A percentile compares a stretch with the other conserved stretches of the same genome.
These are phyloP conservation scores for Nasonia oneida DNA, from an alignment of 2,888 invertebrate genomes.

Conservation along the genomic window DNA sequence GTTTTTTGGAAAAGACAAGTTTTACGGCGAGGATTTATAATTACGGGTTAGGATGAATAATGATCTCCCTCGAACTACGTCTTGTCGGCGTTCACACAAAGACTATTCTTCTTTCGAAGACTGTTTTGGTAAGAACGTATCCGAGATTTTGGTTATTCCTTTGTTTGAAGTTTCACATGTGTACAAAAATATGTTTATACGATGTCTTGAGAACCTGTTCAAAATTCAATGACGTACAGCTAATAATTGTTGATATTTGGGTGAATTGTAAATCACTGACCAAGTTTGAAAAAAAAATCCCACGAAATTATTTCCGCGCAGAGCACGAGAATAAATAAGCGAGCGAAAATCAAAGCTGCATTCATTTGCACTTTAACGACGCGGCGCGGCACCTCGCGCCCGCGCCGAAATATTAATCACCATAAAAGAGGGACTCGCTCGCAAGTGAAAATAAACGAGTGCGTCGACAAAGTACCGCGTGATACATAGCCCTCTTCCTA, in stretches of 20 bases:
- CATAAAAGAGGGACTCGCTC: background rate
- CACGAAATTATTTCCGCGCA: background rate
- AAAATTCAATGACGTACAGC: background rate
- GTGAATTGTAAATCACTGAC: background rate
- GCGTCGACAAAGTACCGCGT: constrained; percentile 6
- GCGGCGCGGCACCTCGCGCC: no score
- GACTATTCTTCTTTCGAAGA: no score
- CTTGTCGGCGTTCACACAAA: no score
- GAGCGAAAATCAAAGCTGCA: background rate
- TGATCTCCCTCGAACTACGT: no score
- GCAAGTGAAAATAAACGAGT: constrained; percentile 33
- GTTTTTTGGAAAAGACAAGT: no score
- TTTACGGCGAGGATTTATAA: no score
- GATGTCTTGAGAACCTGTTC: background rate
- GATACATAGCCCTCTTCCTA: constrained; percentile 16
- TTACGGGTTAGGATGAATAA: no score
- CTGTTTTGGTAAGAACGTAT: background rate
- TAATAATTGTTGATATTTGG: background rate
- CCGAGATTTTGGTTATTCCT: background rate
- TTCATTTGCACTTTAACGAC: background rate
- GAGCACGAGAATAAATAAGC: background rate
- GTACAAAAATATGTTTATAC: background rate
- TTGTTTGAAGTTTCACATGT: background rate
- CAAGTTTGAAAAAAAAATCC: background rate
- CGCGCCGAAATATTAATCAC: constrained; percentile 8